A percentile compares a stretch with the other conserved stretches of the same genome.
Conservation (phyloP, 2,888 invertebrate species). For the Nomada lathburiana region DNA sequence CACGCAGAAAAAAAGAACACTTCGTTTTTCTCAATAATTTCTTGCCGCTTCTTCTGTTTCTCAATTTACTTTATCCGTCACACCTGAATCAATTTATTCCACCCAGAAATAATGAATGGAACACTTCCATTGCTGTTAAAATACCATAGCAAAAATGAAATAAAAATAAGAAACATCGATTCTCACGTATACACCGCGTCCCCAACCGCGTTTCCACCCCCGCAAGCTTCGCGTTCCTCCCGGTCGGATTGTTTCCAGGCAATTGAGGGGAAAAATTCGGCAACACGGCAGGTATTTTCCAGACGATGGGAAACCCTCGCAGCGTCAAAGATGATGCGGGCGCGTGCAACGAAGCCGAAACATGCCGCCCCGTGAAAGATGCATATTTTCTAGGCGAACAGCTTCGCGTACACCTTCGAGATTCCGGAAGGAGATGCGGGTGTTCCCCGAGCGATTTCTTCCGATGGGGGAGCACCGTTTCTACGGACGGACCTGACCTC, state of each 20-base stretch:
- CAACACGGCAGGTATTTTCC: conserved; percentile 41
- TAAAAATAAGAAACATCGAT: neutral
- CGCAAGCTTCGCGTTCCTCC: conserved; percentile 8
- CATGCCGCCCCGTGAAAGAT: conserved; percentile 59
- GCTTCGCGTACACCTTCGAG: conserved; percentile 50
- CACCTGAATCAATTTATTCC: neutral
- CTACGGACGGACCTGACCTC: conserved; percentile 43
- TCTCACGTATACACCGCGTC: neutral
- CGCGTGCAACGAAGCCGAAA: conserved; percentile 55
- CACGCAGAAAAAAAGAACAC: neutral
- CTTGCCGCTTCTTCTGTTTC: neutral
- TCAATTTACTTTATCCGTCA: neutral
- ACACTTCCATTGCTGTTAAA: neutral
- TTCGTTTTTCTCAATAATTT: neutral
- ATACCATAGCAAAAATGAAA: neutral
- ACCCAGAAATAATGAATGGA: neutral
- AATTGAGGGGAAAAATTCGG: conserved; percentile 48
- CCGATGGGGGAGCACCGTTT: conserved; percentile 57
- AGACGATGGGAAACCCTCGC: conserved; percentile 35
- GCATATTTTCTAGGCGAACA: conserved; percentile 77
- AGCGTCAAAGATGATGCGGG: conserved; percentile 69
- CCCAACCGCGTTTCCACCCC: too few species aligned
- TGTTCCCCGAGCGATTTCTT: conserved; percentile 60
- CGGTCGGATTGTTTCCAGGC: conserved; percentile 44
- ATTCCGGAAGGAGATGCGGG: conserved; percentile 65